Base-by-base conservation (phyloP, 2,888 invertebrate species). In the Drosophila multiciliata region DNA sequence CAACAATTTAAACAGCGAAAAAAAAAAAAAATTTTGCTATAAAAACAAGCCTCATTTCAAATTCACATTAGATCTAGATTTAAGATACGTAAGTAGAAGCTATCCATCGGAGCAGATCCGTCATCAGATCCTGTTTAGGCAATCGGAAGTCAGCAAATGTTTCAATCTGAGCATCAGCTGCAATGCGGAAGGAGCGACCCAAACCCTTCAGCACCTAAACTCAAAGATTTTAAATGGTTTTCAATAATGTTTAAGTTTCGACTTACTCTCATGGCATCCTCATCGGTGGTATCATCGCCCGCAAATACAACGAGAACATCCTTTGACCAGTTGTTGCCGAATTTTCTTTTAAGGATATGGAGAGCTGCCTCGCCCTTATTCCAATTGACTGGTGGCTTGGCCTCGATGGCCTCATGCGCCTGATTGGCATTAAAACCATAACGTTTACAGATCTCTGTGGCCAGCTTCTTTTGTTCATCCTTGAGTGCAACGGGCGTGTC, bases 271-370 rank as follows among this genome's bases (percentile, higher is more conserved):
- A 98, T 97, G 42, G 97, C 97, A 92, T 98, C 97, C 93, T 98
- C 97, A 91, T 98, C 98, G 0, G 97, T 98, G 66, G 95, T 95
- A 92, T 97, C 98, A 92, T 98, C 97, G 72, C 98, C 98, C 38
- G 96, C 97, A 89, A 97, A 98, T 73, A 98, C 96, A 77, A 97
- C 96, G 77, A 95, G 93, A 60, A 96, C 94, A 53, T 96, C 92
- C 83, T 96, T 94, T 65, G 95, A 94, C 96, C 96, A 96, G 88
- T 96, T 95, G 0, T 95, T 94, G 0, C 96, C 96, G 83, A 96
- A 96, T 17, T 96, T 95, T 1, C 95, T 95, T 58, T 96, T 94
- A 23, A 96, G 92, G 75, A 97, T 96, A 82, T 96, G 95, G 80
- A 96, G 95, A 1, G 96, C 95, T 2, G 96, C 96, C 55, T 96